Base-by-base conservation (phyloP, 2,888 invertebrate species). In the Phaedon cochleariae region DNA sequence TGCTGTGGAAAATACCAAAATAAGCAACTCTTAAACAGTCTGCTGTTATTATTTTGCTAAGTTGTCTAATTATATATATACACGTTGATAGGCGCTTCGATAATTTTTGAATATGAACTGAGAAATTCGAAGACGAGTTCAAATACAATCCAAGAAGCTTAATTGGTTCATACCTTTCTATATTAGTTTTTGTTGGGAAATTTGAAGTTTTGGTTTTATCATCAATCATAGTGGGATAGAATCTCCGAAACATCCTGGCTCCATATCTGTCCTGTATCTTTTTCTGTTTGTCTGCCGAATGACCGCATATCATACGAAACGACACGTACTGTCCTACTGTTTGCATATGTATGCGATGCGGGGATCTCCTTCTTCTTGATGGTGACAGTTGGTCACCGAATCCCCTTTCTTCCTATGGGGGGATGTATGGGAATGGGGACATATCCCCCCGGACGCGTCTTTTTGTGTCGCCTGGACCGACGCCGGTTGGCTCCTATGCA, bases 391-490 rank as follows among this genome's bases (percentile, higher is more conserved):
- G 81, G 79, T 79, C 79, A 73, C 73, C 72, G 71, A 70, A 71
- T 69, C 68, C 68, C 41, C 41, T 71, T 73, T 77, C 78, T 78
- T 81, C 69, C 62, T 71, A 65, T n/a, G 41, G 41, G 41, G 15
- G 41, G 31, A 41, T 1, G 15, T 26, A 3, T 26, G n/a, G n/a
- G n/a, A n/a, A n/a, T n/a, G n/a, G n/a, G n/a, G n/a, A n/a, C n/a
- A 3, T 4, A 4, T n/a, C 15, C 45, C 22, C 45, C 41, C 57
- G 57, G 57, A 45, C 21, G 55, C 78, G 78, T 81, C 81, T 82
- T 82, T 82, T 82, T 82, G 81, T 81, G 80, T 80, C 76, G 76
- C 73, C 78, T 82, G 76, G 80, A 76, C 81, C 81, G 82, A 81
- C 83, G 83, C 82, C 83, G 79, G 74, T 74, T 77, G 77, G 76